Evolutionary conservation across 2,113 vertebrate genomes (phyloP), one percentile per base, ranked within the genome.

Genomic region (Misgurnus mizolepis): DNA sequence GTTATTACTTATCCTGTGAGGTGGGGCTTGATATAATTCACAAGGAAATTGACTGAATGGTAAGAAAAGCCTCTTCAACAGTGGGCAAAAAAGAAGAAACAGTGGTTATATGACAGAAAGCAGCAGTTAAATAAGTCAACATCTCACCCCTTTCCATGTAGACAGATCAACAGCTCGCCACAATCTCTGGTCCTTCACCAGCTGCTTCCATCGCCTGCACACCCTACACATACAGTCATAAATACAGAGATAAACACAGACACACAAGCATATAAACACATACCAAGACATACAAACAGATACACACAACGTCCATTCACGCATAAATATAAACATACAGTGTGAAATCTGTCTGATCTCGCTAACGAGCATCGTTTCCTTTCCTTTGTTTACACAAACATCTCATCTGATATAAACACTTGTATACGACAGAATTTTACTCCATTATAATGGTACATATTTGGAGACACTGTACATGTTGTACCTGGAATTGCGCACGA

Each of bases 111-210:
- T 22, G 22, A 22, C 22, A 22, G 22, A 22, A 22, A 22, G 22
- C 22, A 22, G 22, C 22, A 22, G 22, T 22, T 22, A 22, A 22
- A 22, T 22, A 22, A 22, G 22, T 22, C 22, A 22, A 22, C 22
- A 10, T 45, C 89, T 89, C 86, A 94, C 93, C 88, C 90, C 88
- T 87, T 92, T 93, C 91, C 90, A 93, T 55, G 90, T 82, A 27
- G 91, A 92, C 78, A 94, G 83, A 73, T 94, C 92, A 8, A 94
- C 92, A 76, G 70, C 49, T 56, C 92, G 90, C 93, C 93, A 94
- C 50, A 94, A 83, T 85, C 89, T 88, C 83, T 94, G 93, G 78
- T 93, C 93, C 89, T 90, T 93, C 1, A 94, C 88, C 27, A 94
- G 89, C 22, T 87, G 89, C 80, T 84, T 92, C 93, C 93, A 94